Evolutionary conservation across 2,888 invertebrate species (phyloP).

Genomic region (Empis livida): DNA sequence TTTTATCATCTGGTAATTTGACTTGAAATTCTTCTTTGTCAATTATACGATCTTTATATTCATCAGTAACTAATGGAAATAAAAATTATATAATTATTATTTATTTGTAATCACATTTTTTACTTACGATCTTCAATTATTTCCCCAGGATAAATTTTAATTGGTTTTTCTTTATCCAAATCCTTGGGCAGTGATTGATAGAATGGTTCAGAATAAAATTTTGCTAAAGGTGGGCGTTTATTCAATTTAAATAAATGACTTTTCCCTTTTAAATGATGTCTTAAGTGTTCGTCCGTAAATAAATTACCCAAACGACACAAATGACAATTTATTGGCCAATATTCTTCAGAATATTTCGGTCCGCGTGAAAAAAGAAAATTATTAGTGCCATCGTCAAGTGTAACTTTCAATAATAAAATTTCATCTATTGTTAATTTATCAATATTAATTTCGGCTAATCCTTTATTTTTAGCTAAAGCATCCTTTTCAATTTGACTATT

Average conservation of each 20-base stretch:
- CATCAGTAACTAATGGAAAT: slow-evolving; percentile 5
- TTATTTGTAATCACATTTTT: too few relatives aligned
- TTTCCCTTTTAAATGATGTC: slow-evolving; percentile 5
- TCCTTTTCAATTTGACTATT: not conserved
- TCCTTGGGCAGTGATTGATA: slow-evolving; percentile 2
- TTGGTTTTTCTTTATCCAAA: slow-evolving; percentile 2
- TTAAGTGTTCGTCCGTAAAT: slow-evolving; percentile 4
- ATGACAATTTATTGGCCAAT: slow-evolving; percentile 12
- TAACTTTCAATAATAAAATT: slow-evolving; percentile 4
- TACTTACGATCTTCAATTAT: slow-evolving; percentile 9
- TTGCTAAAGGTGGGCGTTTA: slow-evolving; percentile 1
- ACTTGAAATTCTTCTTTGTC: slow-evolving; percentile 2
- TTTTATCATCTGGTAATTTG: not conserved
- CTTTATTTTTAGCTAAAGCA: not conserved
- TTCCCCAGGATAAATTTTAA: slow-evolving; percentile 11
- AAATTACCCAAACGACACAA: slow-evolving; percentile 9
- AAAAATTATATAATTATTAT: too few relatives aligned
- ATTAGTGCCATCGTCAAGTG: slow-evolving; percentile 7
- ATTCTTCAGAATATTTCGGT: slow-evolving; percentile 10
- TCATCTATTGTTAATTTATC: slow-evolving; percentile 4
- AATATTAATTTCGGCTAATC: not conserved
- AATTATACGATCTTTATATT: slow-evolving; percentile 6
- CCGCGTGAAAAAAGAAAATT: slow-evolving; percentile 8
- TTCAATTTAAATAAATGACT: slow-evolving; percentile 4
- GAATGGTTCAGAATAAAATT: slow-evolving; percentile 7